A percentile compares a stretch with the other conserved stretches of the same genome.
phyloP scores from a whole-genome alignment of 2,797 vertebrate species.

The Cirrhinus mrigala region DNA sequence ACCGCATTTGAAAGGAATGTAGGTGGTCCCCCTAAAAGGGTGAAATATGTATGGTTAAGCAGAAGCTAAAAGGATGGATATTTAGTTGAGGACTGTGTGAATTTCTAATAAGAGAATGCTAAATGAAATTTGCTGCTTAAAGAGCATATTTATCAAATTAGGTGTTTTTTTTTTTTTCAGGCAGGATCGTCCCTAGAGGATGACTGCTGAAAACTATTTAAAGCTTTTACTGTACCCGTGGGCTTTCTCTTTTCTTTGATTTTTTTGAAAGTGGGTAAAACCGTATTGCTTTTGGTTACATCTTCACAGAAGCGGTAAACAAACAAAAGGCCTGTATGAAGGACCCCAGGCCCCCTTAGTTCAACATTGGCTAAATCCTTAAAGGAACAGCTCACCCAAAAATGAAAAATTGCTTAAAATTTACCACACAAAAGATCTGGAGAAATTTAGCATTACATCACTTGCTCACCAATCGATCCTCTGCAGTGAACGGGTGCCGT shows the following conservation, averaged over 20 bases:
- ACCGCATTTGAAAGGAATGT: conserved; percentile 73
- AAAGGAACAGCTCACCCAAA: not conserved
- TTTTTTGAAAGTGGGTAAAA: conserved; percentile 79
- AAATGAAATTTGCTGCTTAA: conserved; percentile 79
- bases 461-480: not conserved
- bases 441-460: not conserved
- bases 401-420: not conserved
- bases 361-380: conserved; percentile 42
- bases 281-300: conserved; percentile 73
- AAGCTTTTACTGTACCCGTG: conserved; percentile 78
- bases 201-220: conserved; percentile 78
- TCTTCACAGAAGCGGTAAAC: conserved; percentile 77
- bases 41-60: conserved; percentile 79
- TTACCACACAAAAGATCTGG: not conserved
- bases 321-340: conserved; percentile 67
- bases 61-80: conserved; percentile 79
- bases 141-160: conserved; percentile 87
- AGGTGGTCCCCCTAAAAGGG: conserved; percentile 78
- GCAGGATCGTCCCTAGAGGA: conserved; percentile 72
- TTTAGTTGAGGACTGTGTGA: conserved; percentile 77
- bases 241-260: conserved; percentile 78
- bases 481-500: not conserved
- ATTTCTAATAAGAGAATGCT: conserved; percentile 80
- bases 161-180: conserved; percentile 76
- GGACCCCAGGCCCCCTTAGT: conserved; percentile 50